Conservation (phyloP, 2,888 invertebrate species). For the Hyles lineata region DNA sequence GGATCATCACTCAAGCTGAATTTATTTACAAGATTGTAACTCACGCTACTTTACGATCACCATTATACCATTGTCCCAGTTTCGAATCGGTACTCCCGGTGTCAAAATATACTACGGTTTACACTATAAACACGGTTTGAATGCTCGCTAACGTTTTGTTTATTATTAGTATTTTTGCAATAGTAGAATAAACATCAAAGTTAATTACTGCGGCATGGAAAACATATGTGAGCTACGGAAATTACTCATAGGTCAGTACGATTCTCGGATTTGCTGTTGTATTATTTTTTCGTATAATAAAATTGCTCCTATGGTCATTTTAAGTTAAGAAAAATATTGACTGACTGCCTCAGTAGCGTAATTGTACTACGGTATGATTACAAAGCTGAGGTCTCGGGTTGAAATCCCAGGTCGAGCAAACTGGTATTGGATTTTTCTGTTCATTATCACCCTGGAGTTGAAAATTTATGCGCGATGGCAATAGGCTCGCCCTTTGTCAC, state of each 20-base stretch:
- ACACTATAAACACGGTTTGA: constrained; percentile 20
- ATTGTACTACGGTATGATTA: no score
- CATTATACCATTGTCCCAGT: constrained; percentile 54
- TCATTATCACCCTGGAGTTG: no score
- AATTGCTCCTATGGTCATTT: no score
- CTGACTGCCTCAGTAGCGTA: no score
- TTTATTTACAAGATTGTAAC: constrained; percentile 57
- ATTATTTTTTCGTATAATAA: neutral
- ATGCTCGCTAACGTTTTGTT: constrained; percentile 14
- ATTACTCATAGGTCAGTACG: neutral
- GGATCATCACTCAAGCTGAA: constrained; percentile 46
- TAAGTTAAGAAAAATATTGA: no score
- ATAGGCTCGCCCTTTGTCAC: no score
- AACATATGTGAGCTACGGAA: neutral
- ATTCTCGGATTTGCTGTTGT: neutral
- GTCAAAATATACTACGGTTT: constrained; percentile 31
- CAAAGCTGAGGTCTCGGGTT: no score
- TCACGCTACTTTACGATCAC: constrained; percentile 54
- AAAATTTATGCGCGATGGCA: no score
- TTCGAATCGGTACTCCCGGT: constrained; percentile 38
- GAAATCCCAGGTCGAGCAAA: no score
- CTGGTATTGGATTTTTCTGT: no score
- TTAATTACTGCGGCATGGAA: neutral
- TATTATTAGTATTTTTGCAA: constrained; percentile 21
- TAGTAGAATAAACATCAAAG: constrained; percentile 5